Base-by-base conservation (phyloP, 2,888 invertebrate species). In the Minunthozetes semirufus region DNA sequence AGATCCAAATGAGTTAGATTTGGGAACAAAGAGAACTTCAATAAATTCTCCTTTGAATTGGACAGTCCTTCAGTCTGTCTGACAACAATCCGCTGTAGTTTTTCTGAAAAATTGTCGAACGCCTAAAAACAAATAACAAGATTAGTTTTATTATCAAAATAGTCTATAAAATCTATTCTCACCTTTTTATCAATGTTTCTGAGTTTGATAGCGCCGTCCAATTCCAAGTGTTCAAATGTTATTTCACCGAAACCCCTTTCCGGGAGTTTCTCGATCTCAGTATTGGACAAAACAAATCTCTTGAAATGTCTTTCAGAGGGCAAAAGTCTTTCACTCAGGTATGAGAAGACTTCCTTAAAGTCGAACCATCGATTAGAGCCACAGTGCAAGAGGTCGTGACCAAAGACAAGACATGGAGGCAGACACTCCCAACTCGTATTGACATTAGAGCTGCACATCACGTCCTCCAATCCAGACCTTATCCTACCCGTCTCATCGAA, bases 401-500 rank as follows among this genome's bases (percentile, higher is more conserved):
- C 75, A 19, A 75, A 75, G 9, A 75, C 56, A 13, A 75, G 33
- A 61, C 75, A 75, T 11, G 75, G 75, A 11, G 75, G 75, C 22
- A 75, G 61, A 63, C 75, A 75, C 19, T 75, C 53, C 75, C 75
- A 75, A 56, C 74, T 74, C 3, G 33, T 33, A 19, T 68, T 68
- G 38, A 22, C 71, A 59, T 75, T 75, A 25, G 56, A 56, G 0
- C 27, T 38, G 42, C 75, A 75, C 75, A 75, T 75, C 3, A 75
- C 22, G 38, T 75, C 75, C 13, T 71, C 29, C 1, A 75, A 25
- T 19, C 75, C 75, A 22, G 22, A 17, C n/a, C 71, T 29, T 8
- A 75, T 33, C 11, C 71, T 27, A 59, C 75, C 75, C 0, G 56
- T 22, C n/a, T 53, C 72, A 22, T 75, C 71, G n/a, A 75, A 75